A percentile compares a stretch with the other conserved stretches of the same genome.
These are phyloP conservation scores for Pteromalus puparum DNA, from an alignment of 1,140 invertebrate genomes.

Conservation along the genomic window DNA sequence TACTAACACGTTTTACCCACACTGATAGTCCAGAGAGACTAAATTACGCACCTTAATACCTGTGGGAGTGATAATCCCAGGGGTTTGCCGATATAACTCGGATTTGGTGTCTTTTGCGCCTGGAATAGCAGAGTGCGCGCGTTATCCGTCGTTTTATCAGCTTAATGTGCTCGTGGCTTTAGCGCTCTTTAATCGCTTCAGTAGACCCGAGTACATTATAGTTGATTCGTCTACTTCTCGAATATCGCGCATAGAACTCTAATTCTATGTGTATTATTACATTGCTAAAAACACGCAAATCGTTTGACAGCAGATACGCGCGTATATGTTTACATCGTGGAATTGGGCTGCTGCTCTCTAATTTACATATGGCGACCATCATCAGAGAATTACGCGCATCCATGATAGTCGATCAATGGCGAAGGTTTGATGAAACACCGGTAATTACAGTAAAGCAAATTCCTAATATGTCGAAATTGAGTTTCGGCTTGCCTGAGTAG, in stretches of 20 bases:
- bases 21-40: slow-evolving; percentile 4
- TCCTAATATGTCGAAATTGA: background rate
- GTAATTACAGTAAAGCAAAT: background rate
- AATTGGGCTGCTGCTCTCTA: no score
- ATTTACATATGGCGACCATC: no score
- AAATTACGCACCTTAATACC: slow-evolving; percentile 29
- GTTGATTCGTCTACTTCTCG: background rate
- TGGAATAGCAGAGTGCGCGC: slow-evolving; percentile 34
- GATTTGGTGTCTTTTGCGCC: slow-evolving; percentile 1
- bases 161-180: slow-evolving; percentile 34
- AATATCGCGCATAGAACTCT: no score
- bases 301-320: no score
- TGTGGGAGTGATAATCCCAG: slow-evolving; percentile 4
- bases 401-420: background rate
- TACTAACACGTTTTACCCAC: background rate
- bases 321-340: no score
- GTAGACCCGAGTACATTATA: background rate
- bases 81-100: background rate
- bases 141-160: slow-evolving; percentile 41
- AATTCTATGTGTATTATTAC: no score
- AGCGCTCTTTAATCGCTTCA: slow-evolving; percentile 25
- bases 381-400: background rate
- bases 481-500: background rate
- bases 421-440: background rate
- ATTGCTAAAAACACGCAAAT: no score